Percentiles rank a stretch among this genome's conserved stretches.
These are phyloP conservation scores for Nycticryphes semicollaris DNA, from an alignment of 2,113 vertebrate genomes.

Conservation along the genomic window DNA sequence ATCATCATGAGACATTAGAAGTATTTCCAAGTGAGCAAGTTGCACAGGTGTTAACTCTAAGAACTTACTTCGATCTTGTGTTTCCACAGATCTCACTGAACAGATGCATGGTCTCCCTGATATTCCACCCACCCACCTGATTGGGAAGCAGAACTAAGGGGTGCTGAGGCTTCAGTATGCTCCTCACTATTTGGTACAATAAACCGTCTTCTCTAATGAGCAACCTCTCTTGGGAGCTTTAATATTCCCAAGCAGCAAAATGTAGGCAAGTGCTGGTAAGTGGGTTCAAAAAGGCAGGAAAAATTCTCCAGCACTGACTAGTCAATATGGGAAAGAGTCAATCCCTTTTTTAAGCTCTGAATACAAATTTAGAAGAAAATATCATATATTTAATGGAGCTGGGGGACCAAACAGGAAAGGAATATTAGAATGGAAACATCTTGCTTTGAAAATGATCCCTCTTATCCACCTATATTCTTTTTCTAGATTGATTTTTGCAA, in stretches of 20 bases:
- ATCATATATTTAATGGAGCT: neutral
- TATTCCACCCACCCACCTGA: neutral
- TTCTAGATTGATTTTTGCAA: neutral
- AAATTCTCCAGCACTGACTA: neutral
- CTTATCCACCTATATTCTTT: neutral
- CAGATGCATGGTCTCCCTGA: neutral
- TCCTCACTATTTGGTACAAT: neutral
- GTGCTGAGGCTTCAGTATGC: neutral
- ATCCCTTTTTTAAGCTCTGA: neutral
- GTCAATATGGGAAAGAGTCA: neutral
- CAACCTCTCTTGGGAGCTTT: neutral
- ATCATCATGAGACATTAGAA: neutral
- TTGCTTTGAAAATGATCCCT: neutral
- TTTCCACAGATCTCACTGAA: neutral
- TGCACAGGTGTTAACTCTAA: neutral
- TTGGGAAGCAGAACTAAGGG: neutral
- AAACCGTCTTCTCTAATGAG: neutral
- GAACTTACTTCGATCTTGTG: neutral
- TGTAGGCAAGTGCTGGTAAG: neutral
- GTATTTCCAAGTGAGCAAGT: neutral
- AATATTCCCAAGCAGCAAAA: neutral
- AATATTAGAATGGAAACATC: neutral
- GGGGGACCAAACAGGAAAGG: neutral
- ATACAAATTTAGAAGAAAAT: neutral
- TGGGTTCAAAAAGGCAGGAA: neutral